Base-by-base conservation (phyloP, 2,888 invertebrate species). In the Clepsis dumicolana region DNA sequence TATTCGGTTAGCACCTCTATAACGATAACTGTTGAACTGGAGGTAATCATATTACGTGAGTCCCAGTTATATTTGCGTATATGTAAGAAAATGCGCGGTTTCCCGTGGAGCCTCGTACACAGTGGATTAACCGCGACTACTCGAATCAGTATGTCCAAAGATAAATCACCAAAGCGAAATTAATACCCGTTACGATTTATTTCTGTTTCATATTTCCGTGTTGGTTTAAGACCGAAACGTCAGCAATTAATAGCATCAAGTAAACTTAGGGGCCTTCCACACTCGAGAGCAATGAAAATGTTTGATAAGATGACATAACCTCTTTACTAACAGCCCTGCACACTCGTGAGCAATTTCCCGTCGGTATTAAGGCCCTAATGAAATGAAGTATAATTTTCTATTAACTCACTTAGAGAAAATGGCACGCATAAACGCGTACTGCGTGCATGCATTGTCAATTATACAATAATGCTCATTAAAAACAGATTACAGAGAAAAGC, bases 21-120 rank as follows among this genome's bases (percentile, higher is more conserved):
- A 65, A 69, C 65, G 54, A 54, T 61, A 62, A 54, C 71, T 50
- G 64, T 71, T 72, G 69, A 71, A 70, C 72, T 68, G 27, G 29
- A 29, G 48, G 56, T 32, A 66, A 66, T 66, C 44, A 38, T 50
- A 67, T 67, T 67, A 57, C 67, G 67, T 63, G 62, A 50, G 35
- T 24, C 53, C n/a, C 52, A 41, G 52, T 61, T 56, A 62, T 57
- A 50, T 62, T 67, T 56, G 50, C 67, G 25, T 41, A 35, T 35
- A 53, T 61, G 66, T 67, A 62, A 62, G 38, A 41, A 38, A 50
- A 54, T 18, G 41, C 48, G 67, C 35, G 53, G 35, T 24, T 67
- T 67, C 67, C 57, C 62, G 62, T 57, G 56, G 38, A 50, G 48
- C 50, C 56, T 66, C 21, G 48, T 16, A 32, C 50, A 44, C 27